Evolutionary conservation across 2,888 invertebrate genomes (phyloP), one percentile per base, ranked within the genome.

Genomic region (Thereva nobilitata): DNA sequence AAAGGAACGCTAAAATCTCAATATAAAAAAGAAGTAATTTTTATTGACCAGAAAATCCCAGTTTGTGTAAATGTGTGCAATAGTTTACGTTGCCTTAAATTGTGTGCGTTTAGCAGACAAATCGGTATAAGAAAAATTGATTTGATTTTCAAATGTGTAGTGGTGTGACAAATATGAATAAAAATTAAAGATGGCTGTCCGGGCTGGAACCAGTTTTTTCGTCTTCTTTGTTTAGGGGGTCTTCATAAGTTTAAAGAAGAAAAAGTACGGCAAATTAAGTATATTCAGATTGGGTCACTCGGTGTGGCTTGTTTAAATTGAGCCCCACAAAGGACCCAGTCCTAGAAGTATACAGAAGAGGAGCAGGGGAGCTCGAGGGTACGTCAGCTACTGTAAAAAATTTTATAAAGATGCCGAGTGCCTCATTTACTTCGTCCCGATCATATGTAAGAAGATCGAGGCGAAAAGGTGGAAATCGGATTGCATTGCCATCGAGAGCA

Each of bases 361-460:
- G 40, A 38, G 44, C 10, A 61, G 50, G 47, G 41, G 34, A 47
- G 37, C 42, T 8, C 8, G 42, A 59, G 49, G 35, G 23, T 34
- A 6, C 63, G 41, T 41, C 23, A 55, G 55, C 37, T 55, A 55
- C 41, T 55, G 38, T 55, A 40, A 41, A 55, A 23, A 23, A 23
- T 5, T 47, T 38, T 47, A 47, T 49, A 83, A 91, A 88, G 85
- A 92, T 94, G 94, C 94, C 93, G 87, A 93, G 93, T 87, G 93
- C 93, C 85, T 93, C 93, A 83, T 93, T 93, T 84, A 92, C 92
- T 82, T 92, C 93, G 84, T 91, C 92, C 83, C 89, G 93, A 86
- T 91, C 92, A 84, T 93, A 92, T 85, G 90, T 92, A 79, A 89
- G 93, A 83, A 89, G 93, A 84, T 93, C 93, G 82, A 88, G 93